Evolutionary conservation across 2,113 vertebrate genomes (phyloP).

Genomic region (Nibea coibor): DNA sequence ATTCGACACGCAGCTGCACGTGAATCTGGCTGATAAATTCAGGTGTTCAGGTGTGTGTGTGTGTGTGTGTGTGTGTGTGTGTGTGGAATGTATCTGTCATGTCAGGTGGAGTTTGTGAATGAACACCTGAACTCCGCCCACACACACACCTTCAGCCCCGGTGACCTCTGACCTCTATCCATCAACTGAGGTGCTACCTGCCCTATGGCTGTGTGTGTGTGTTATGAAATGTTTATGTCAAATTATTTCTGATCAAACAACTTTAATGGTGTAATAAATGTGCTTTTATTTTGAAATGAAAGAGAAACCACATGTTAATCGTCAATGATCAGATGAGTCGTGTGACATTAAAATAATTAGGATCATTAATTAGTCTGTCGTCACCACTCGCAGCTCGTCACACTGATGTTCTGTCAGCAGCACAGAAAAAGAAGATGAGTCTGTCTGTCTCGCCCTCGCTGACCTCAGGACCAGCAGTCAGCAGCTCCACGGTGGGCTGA

Average conservation of each 20-base stretch:
- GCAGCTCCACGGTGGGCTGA: not conserved
- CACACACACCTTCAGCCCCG: conserved; percentile 23
- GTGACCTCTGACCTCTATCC: conserved; percentile 60
- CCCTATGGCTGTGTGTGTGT: conserved; percentile 51
- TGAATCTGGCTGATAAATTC: too few relatives aligned
- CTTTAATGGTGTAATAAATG: not conserved
- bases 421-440: not conserved
- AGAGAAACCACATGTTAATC: not conserved
- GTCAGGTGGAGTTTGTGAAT: conserved; percentile 74
- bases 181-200: conserved; percentile 55
- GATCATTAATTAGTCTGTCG: not conserved
- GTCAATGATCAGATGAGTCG: not conserved
- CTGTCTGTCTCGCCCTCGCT: not conserved
- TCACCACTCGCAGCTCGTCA: not conserved
- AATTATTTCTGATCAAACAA: conserved; percentile 14
- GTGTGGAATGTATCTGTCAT: conserved; percentile 35
- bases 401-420: not conserved
- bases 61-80: conserved; percentile 58
- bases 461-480: not conserved
- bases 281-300: conserved; percentile 3
- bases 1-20: too few relatives aligned
- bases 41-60: too few relatives aligned
- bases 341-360: not conserved
- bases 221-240: conserved; percentile 36
- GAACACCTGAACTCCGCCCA: conserved; percentile 60